Percentiles rank a stretch among this genome's conserved stretches.
These are phyloP conservation scores for Acanthosepion esculentum DNA, from an alignment of 2,888 invertebrate genomes.

Conservation along the genomic window DNA sequence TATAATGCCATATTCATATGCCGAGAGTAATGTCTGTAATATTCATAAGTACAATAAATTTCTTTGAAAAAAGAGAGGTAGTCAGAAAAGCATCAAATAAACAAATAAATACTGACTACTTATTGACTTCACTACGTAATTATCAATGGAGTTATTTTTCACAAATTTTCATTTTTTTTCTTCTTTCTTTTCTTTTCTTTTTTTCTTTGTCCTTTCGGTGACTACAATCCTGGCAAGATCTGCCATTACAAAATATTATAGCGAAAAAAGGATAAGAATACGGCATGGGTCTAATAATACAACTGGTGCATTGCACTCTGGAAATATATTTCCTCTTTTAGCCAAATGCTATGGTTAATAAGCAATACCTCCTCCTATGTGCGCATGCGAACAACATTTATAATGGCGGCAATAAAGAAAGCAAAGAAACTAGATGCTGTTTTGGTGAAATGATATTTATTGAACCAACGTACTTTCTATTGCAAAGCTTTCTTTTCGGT, in stretches of 20 bases:
- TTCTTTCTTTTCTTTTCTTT: neutral
- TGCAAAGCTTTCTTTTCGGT: neutral
- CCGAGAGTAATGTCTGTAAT: conserved; percentile 33
- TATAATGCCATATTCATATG: neutral
- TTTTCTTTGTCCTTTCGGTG: neutral
- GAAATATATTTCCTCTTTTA: neutral
- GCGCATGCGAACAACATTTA: neutral
- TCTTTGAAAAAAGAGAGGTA: neutral
- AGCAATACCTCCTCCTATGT: neutral
- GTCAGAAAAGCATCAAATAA: neutral
- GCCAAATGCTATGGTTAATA: conserved; percentile 16
- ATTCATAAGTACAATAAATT: conserved; percentile 23
- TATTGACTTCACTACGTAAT: neutral
- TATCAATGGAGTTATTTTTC: neutral
- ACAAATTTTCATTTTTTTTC: neutral
- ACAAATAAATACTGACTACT: neutral
- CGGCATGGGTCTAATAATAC: neutral
- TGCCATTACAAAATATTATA: neutral
- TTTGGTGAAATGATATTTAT: neutral
- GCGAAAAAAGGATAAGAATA: neutral
- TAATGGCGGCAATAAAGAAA: neutral
- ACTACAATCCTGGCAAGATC: neutral
- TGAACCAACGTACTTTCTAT: neutral
- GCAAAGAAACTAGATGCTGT: neutral
- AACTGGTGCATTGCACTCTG: conserved; percentile 12